phyloP scores from a whole-genome alignment of 1,140 invertebrate species.

The Drosophila grimshawi region DNA sequence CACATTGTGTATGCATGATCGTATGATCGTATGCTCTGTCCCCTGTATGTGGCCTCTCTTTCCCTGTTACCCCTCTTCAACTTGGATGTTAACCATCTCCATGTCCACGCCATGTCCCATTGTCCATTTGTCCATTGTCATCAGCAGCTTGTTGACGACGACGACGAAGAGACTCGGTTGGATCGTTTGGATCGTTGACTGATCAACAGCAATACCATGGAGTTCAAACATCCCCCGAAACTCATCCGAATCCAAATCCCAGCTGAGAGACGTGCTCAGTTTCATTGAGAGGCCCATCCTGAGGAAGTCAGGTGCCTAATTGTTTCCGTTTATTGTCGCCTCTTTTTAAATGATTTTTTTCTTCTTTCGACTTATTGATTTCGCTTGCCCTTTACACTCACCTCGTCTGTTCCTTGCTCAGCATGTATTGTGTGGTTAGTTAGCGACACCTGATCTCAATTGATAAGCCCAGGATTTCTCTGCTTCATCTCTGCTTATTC shows the following conservation, averaged over 20 bases:
- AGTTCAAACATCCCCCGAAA: slow-evolving; percentile 8
- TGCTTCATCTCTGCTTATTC: not conserved
- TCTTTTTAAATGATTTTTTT: not conserved
- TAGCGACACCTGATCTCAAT: slow-evolving; percentile 75
- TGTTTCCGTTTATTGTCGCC: slow-evolving; percentile 71
- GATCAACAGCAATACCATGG: slow-evolving; percentile 20
- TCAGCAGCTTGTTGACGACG: slow-evolving; percentile 28
- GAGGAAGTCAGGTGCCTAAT: slow-evolving; percentile 82
- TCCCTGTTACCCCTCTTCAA: slow-evolving; percentile 2
- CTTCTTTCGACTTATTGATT: slow-evolving; percentile 61
- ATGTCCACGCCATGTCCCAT: slow-evolving; percentile 15
- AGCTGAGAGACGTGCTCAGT: slow-evolving; percentile 61
- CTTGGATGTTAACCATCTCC: slow-evolving; percentile 31
- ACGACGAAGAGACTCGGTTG: too few relatives aligned
- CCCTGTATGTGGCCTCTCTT: slow-evolving; percentile 5
- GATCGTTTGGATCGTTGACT: slow-evolving; percentile 6
- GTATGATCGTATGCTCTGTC: slow-evolving; percentile 38
- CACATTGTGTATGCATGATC: slow-evolving; percentile 81
- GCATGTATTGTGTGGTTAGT: slow-evolving; percentile 62
- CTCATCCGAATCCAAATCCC: slow-evolving; percentile 31
- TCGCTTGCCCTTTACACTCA: slow-evolving; percentile 24
- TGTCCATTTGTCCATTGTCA: slow-evolving; percentile 34
- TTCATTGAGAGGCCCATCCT: slow-evolving; percentile 70
- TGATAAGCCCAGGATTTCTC: slow-evolving; percentile 50
- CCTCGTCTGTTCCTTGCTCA: not conserved